Evolutionary conservation across 1,140 invertebrate genomes (phyloP).

Genomic region (Trinorchestia longiramus): DNA sequence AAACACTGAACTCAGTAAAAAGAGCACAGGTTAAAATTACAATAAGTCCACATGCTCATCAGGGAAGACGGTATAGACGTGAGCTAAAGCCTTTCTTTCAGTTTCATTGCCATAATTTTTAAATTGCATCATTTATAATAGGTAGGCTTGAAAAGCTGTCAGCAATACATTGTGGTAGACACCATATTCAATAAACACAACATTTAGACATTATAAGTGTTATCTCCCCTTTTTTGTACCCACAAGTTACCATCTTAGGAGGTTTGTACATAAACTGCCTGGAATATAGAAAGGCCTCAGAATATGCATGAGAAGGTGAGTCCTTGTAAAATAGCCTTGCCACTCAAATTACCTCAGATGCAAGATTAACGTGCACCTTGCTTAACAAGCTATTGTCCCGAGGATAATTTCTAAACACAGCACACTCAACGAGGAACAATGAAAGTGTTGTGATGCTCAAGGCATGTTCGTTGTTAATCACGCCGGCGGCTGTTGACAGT

Average conservation of each 20-base stretch:
- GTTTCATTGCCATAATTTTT: background rate
- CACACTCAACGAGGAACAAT: slow-evolving; percentile 5
- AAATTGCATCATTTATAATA: background rate
- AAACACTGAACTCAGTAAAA: no score
- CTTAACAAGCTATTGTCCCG: slow-evolving; percentile 17
- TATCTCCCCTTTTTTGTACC: background rate
- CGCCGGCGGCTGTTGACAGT: background rate
- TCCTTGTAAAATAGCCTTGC: slow-evolving; percentile 12
- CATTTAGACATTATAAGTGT: background rate
- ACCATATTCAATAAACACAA: no score
- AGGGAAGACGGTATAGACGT: no score
- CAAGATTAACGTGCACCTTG: background rate
- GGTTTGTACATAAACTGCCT: background rate
- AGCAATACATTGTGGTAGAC: background rate
- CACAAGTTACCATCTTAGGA: background rate
- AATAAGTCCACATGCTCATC: no score
- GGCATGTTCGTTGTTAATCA: slow-evolving; percentile 49
- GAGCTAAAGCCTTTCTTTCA: no score
- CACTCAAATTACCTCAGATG: background rate
- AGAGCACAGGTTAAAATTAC: no score
- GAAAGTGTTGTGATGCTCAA: slow-evolving; percentile 29
- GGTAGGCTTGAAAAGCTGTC: no score
- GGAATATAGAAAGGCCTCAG: background rate
- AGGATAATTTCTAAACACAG: slow-evolving; percentile 29
- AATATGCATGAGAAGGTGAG: background rate